Percentiles rank a stretch among this genome's conserved stretches.
Conservation (phyloP, 2,797 vertebrate genomes). For the Sebastes wilsoni region DNA sequence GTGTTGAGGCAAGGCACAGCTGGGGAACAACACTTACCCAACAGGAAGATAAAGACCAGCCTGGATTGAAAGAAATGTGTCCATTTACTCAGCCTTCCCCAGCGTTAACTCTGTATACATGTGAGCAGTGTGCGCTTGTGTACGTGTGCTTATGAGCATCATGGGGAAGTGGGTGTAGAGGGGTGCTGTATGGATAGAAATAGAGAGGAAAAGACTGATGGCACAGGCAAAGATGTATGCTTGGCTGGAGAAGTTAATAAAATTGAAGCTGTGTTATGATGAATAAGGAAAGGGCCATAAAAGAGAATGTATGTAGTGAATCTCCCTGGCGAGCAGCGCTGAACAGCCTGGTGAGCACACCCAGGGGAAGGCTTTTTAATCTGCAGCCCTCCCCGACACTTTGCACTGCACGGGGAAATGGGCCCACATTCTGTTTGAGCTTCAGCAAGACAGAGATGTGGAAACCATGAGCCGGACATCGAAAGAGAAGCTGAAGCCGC, state of each 20-base stretch:
- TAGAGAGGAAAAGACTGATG: conserved; percentile 63
- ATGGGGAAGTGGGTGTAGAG: conserved; percentile 27
- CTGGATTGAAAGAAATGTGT: conserved; percentile 39
- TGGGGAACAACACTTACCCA: conserved; percentile 39
- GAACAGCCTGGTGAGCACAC: conserved; percentile 76
- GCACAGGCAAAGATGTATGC: conserved; percentile 71
- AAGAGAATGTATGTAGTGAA: conserved; percentile 82
- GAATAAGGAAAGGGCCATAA: conserved; percentile 82
- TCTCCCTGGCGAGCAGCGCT: conserved; percentile 72
- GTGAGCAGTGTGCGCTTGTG: conserved; percentile 43
- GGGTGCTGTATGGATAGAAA: conserved; percentile 36
- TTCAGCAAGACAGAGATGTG: conserved; percentile 60
- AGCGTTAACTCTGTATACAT: conserved; percentile 59
- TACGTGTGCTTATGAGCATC: conserved; percentile 47
- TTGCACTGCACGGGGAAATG: conserved; percentile 56
- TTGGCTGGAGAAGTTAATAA: conserved; percentile 82
- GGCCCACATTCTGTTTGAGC: conserved; percentile 68
- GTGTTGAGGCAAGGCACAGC: conserved; percentile 31
- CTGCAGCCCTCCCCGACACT: conserved; percentile 71
- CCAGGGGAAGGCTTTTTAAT: conserved; percentile 80
- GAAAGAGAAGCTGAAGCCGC: conserved; percentile 22
- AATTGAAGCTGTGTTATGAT: conserved; percentile 82
- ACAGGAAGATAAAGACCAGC: conserved; percentile 55
- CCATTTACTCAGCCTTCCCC: conserved; percentile 36
- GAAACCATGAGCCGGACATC: conserved; percentile 56